Percentiles rank a stretch among this genome's conserved stretches.
These are phyloP conservation scores for Invenusta paracnida DNA, from an alignment of 2,888 invertebrate species.

Conservation along the genomic window DNA sequence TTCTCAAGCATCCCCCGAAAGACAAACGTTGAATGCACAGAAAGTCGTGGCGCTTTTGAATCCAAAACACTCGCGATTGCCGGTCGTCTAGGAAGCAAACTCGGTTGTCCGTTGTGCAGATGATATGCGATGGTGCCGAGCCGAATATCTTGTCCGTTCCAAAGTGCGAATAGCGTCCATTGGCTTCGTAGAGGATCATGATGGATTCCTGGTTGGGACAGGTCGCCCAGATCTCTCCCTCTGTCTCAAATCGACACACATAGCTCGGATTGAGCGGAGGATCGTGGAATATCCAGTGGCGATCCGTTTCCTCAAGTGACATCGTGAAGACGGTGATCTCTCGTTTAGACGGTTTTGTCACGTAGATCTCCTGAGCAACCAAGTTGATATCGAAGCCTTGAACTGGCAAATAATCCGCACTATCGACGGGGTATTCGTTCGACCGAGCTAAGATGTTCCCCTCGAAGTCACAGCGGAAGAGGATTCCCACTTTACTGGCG, in stretches of 20 bases:
- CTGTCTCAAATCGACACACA: neutral
- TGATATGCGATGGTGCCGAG: slow-evolving; percentile 33
- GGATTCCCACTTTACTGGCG: neutral
- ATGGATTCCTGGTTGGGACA: slow-evolving; percentile 31
- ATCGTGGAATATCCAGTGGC: slow-evolving; percentile 9
- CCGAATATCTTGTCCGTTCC: slow-evolving; percentile 20
- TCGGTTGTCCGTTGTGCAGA: slow-evolving; percentile 16
- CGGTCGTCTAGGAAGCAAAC: slow-evolving; percentile 21
- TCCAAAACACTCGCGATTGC: slow-evolving; percentile 32
- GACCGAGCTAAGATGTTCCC: slow-evolving; percentile 27
- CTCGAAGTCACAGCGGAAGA: slow-evolving; percentile 5
- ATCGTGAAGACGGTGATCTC: slow-evolving; percentile 5
- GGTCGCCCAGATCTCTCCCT: slow-evolving; percentile 32
- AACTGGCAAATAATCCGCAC: slow-evolving; percentile 24
- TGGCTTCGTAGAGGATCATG: slow-evolving; percentile 8
- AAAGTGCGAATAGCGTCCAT: slow-evolving; percentile 24
- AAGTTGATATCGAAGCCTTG: slow-evolving; percentile 32
- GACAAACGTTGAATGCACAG: slow-evolving; percentile 36
- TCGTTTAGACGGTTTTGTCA: neutral
- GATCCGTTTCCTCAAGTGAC: slow-evolving; percentile 7
- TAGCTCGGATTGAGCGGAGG: slow-evolving; percentile 16
- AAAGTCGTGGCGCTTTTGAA: slow-evolving; percentile 30
- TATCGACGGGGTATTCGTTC: neutral
- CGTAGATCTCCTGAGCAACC: neutral
- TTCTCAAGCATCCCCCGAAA: neutral